Percentiles rank a stretch among this genome's conserved stretches.
Evolutionary conservation across 2,113 vertebrate genomes (phyloP).

Genomic region (Leptosomus discolor): DNA sequence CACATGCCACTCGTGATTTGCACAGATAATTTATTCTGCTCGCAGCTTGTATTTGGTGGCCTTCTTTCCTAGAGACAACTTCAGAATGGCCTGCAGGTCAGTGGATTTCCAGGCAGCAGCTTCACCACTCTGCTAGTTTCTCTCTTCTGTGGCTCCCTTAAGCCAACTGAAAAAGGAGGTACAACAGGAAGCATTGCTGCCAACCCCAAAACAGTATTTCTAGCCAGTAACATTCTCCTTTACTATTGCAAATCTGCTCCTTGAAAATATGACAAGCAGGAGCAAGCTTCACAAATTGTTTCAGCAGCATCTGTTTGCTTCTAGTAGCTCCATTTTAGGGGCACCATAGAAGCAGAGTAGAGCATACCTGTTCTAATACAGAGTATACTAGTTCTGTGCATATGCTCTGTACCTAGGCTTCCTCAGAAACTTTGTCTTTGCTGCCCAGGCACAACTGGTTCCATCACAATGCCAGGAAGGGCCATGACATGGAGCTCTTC

Average conservation of each 20-base stretch:
- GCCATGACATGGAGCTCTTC: not conserved
- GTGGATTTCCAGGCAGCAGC: not conserved
- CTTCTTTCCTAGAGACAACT: not conserved
- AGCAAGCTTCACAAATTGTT: not conserved
- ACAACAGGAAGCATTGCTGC: not conserved
- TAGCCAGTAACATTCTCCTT: not conserved
- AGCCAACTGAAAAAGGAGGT: not conserved
- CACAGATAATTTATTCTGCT: not conserved
- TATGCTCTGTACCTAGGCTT: accelerated
- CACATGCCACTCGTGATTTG: not conserved
- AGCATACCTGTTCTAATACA: not conserved
- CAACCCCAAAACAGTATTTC: not conserved
- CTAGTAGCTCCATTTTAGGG: not conserved
- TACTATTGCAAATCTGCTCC: not conserved
- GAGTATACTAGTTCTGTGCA: not conserved
- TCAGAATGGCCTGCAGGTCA: not conserved
- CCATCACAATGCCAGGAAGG: not conserved
- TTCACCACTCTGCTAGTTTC: not conserved
- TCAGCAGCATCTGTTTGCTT: not conserved
- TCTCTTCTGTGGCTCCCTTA: not conserved
- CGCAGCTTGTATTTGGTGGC: not conserved
- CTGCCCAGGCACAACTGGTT: not conserved
- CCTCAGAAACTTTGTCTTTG: not conserved
- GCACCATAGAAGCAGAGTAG: not conserved
- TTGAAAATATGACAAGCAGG: not conserved